Conservation (phyloP, 2,797 vertebrate species). For the Acropternis orthonyx region DNA sequence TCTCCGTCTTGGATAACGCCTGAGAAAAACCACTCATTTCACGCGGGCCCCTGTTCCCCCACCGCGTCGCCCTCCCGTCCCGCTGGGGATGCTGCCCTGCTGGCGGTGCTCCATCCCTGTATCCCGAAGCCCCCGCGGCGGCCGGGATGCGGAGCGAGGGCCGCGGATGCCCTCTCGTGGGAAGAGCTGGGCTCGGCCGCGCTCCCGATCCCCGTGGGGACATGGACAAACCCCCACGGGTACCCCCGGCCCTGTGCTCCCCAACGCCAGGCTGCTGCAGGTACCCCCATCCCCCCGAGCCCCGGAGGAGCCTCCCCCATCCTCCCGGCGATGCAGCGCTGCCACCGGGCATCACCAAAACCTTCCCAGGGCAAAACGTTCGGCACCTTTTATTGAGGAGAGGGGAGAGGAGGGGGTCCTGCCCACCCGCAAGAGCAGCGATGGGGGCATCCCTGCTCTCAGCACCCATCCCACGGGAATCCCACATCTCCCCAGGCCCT, state of each 20-base stretch:
- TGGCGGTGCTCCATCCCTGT: neutral
- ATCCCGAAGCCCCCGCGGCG: neutral
- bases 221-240: neutral
- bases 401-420: neutral
- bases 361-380: neutral
- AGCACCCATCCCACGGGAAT: neutral
- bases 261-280: neutral
- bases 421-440: neutral
- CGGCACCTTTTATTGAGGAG: neutral
- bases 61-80: rapidly evolving
- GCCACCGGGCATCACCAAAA: rapidly evolving
- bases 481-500: neutral
- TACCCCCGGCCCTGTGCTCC: neutral
- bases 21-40: rapidly evolving
- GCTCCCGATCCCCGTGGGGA: neutral
- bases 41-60: rapidly evolving
- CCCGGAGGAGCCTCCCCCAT: neutral
- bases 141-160: neutral
- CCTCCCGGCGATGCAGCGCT: neutral
- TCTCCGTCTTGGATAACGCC: rapidly evolving
- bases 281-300: neutral
- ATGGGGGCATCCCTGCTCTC: neutral
- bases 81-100: rapidly evolving
- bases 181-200: neutral
- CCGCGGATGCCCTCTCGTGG: conserved; percentile 42